phyloP scores from a whole-genome alignment of 92 coral and sea anemone genomes.

The Palythoa grandis region DNA sequence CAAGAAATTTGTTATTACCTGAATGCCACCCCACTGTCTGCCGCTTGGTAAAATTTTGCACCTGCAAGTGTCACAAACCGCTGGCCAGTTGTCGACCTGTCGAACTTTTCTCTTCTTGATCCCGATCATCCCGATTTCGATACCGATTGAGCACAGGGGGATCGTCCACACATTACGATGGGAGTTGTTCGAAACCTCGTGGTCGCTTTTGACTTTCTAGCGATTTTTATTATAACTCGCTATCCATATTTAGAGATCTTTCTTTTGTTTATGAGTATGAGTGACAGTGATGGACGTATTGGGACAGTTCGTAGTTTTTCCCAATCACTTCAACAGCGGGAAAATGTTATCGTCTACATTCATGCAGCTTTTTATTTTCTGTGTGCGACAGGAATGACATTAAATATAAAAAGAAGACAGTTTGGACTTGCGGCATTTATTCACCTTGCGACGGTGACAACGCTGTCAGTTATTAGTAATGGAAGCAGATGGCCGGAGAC shows the following conservation, averaged over 20 bases:
- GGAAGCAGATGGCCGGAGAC: conserved; percentile 74
- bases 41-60: background rate
- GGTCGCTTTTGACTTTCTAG: conserved; percentile 72
- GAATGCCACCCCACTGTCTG: background rate
- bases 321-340: conserved; percentile 62
- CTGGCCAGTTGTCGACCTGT: background rate
- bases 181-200: conserved; percentile 73
- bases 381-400: conserved; percentile 95
- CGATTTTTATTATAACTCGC: conserved; percentile 86
- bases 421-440: conserved; percentile 82
- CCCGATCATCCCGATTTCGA: no score
- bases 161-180: conserved; percentile 44
- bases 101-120: background rate
- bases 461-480: conserved; percentile 57
- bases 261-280: conserved; percentile 73
- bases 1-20: background rate
- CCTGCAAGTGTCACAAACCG: background rate
- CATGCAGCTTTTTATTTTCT: conserved; percentile 82
- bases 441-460: conserved; percentile 70
- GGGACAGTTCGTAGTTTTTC: conserved; percentile 50
- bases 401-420: conserved; percentile 78
- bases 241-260: conserved; percentile 90
- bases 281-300: conserved; percentile 49
- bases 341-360: conserved; percentile 68
- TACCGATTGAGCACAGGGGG: no score